Percentiles rank a stretch among this genome's conserved stretches.
Conservation (phyloP, 2,888 invertebrate genomes). For the Tetragnatha montana region DNA sequence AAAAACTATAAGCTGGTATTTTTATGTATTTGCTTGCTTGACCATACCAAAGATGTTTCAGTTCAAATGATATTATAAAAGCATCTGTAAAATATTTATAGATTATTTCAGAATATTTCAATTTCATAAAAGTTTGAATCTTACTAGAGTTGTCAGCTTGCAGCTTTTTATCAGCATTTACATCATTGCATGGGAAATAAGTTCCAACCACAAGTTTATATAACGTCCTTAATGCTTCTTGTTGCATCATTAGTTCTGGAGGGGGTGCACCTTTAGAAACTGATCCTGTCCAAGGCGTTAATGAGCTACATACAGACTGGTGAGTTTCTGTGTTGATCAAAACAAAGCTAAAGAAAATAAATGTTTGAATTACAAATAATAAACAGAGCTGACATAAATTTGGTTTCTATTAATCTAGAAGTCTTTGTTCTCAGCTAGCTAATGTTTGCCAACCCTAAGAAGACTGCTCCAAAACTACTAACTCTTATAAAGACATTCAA, state of each 20-base stretch:
- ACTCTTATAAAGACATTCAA: too few relatives aligned
- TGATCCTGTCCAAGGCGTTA: conserved; percentile 79
- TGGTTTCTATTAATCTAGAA: background rate
- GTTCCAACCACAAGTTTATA: conserved; percentile 67
- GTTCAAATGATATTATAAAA: too few relatives aligned
- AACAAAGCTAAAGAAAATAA: conserved; percentile 79
- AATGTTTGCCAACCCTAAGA: too few relatives aligned
- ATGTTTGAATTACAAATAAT: background rate
- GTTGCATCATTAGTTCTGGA: conserved; percentile 41
- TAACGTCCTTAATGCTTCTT: conserved; percentile 61
- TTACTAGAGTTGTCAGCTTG: conserved; percentile 52
- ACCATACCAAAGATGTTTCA: too few relatives aligned
- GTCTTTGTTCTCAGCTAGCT: too few relatives aligned
- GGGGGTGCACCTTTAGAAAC: conserved; percentile 47
- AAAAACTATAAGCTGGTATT: too few relatives aligned
- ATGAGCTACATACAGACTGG: conserved; percentile 73
- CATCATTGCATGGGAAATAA: conserved; percentile 46
- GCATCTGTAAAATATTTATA: too few relatives aligned
- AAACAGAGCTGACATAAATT: background rate
- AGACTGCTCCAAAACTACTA: too few relatives aligned
- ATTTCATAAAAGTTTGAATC: background rate
- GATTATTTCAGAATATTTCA: too few relatives aligned
- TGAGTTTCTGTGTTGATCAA: conserved; percentile 80
- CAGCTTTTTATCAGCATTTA: conserved; percentile 35
- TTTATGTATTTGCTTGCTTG: too few relatives aligned